These are phyloP conservation scores for Ophioninae sp. DNA, from an alignment of 2,888 invertebrate genomes.

Conservation along the genomic window DNA sequence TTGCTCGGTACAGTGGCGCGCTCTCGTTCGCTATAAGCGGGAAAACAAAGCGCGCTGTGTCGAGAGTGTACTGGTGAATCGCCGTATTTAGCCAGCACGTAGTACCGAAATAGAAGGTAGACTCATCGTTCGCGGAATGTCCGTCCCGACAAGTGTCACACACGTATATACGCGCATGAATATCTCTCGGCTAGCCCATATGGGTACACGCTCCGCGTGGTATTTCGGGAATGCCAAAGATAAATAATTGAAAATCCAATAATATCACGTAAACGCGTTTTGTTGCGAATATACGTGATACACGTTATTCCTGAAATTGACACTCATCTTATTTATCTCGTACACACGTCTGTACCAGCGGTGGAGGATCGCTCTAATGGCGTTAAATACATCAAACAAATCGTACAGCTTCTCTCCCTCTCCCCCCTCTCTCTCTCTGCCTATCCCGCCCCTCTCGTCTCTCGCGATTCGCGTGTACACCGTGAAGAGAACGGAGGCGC, in stretches of 20 bases:
- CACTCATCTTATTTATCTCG: not conserved
- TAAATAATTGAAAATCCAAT: not conserved
- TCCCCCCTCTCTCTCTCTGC: conserved; percentile 8
- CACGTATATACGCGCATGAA: not conserved
- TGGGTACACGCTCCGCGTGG: not conserved
- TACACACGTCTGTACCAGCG: not conserved
- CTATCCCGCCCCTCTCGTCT: not conserved
- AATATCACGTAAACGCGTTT: not conserved
- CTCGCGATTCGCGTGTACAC: conserved; percentile 45
- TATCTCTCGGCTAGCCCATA: conserved; percentile 22
- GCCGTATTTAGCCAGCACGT: conserved; percentile 50
- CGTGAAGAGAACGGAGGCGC: conserved; percentile 40
- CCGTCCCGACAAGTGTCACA: conserved; percentile 43
- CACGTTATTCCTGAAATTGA: not conserved
- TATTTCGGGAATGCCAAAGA: conserved; percentile 11
- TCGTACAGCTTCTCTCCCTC: conserved; percentile 5
- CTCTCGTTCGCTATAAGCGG: conserved; percentile 15
- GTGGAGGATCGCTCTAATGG: conserved; percentile 36
- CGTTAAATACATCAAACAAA: conserved; percentile 61
- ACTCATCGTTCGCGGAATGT: conserved; percentile 59
- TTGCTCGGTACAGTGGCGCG: conserved; percentile 2
- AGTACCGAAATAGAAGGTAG: conserved; percentile 50
- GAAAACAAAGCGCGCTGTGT: conserved; percentile 24
- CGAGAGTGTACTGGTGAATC: conserved; percentile 42
- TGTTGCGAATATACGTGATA: not conserved